Base-by-base conservation (phyloP, 2,797 vertebrate genomes). In the Ctenopoma kingsleyae region DNA sequence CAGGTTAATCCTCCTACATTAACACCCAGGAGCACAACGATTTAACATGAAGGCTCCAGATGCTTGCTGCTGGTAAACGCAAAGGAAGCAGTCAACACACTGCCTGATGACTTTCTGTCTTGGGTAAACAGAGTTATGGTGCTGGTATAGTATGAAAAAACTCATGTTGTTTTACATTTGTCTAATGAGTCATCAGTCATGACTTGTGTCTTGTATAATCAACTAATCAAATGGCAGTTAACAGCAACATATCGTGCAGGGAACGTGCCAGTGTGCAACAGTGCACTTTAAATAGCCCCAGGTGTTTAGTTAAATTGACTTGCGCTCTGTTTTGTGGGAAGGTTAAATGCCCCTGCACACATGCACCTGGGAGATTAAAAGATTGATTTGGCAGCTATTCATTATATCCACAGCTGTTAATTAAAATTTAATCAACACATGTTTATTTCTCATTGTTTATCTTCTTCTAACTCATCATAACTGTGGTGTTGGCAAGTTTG, bases 1-100 rank as follows among this genome's bases (percentile, higher is more conserved):
- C 83, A 80, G 72, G 80, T 82, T 90, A 87, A 88, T 86, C 84
- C 79, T 74, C 67, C 43, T 19, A 79, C 71, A 73, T 81, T 72
- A 89, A 84, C 81, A 77, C 69, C 76, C 66, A 51, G 38, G 58
- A 80, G 81, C 65, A 74, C 83, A 82, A 69, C 70, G 76, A 90
- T 92, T 89, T 84, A 85, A 77, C 47, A 44, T 80, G 59, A 74
- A 67, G 83, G 68, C 71, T 76, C 48, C 60, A 80, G 62, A 76
- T 77, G 70, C 46, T 58, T 73, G 61, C 48, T 44, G 20, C 66
- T 55, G 70, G 13, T 61, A 56, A 62, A 43, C 15, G 76, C 46
- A 61, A 72, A 76, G 52, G 58, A 76, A 71, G 59, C 74, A 67
- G 71, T 77, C 83, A 54, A 55, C 79, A 74, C 20, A 8, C 27